phyloP scores from a whole-genome alignment of 1,140 invertebrate genomes.

The Drosophila pseudoananassae region DNA sequence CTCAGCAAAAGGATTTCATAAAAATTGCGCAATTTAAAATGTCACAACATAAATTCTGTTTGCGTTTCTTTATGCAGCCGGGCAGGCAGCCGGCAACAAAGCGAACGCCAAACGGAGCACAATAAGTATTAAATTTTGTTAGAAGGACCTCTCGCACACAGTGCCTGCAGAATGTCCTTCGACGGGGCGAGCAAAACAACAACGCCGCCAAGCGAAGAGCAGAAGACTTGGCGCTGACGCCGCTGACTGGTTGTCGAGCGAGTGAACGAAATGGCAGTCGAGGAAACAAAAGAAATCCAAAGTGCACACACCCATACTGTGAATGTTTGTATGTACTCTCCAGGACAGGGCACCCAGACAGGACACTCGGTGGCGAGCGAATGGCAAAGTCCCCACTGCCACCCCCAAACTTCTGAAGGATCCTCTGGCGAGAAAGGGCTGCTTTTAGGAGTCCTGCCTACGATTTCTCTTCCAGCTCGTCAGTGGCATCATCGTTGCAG shows the following conservation, averaged over 20 bases:
- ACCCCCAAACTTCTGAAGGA: constrained; percentile 9
- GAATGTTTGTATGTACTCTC: not conserved
- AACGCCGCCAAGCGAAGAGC: constrained; percentile 30
- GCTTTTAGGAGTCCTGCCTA: constrained; percentile 46
- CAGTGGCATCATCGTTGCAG: constrained; percentile 58
- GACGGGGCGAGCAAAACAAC: constrained; percentile 53
- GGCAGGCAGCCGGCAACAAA: constrained; percentile 23
- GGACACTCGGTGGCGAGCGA: constrained; percentile 48
- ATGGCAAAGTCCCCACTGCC: constrained; percentile 16
- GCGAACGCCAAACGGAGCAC: constrained; percentile 56
- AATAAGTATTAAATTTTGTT: constrained; percentile 82
- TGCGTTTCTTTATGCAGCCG: constrained; percentile 78
- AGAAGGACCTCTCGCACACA: constrained; percentile 61
- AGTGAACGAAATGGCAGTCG: constrained; percentile 62
- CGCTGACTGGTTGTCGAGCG: constrained; percentile 78
- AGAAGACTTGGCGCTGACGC: constrained; percentile 59
- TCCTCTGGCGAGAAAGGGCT: constrained; percentile 48
- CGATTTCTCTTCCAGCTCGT: constrained; percentile 46
- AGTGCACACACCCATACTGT: constrained; percentile 68
- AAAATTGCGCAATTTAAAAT: constrained; percentile 84
- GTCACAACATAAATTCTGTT: constrained; percentile 84
- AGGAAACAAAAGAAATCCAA: constrained; percentile 73
- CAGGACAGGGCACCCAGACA: constrained; percentile 31
- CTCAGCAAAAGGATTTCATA: constrained; percentile 82
- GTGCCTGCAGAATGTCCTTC: constrained; percentile 64